phyloP scores from a whole-genome alignment of 2,113 vertebrate genomes.

The Phylloscopus trochiloides region DNA sequence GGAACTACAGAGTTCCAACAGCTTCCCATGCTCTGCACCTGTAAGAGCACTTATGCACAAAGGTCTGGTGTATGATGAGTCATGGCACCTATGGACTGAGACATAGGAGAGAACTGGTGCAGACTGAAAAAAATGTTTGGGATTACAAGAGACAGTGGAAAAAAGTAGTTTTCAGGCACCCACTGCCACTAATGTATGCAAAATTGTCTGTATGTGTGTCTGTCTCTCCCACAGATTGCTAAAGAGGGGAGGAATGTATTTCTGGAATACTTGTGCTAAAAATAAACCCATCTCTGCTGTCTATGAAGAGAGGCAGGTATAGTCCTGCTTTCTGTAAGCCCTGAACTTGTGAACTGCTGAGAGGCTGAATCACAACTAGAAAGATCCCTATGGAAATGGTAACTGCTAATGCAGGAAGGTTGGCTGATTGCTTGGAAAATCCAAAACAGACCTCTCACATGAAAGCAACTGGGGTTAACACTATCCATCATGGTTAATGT shows the following conservation, averaged over 20 bases:
- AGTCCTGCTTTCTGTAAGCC: conserved; percentile 26
- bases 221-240: conserved; percentile 6
- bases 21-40: background rate
- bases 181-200: background rate
- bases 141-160: background rate
- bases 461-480: background rate
- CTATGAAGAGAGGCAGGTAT: conserved; percentile 53
- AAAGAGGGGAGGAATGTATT: conserved; percentile 46
- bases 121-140: background rate
- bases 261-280: conserved; percentile 50
- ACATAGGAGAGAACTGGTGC: background rate
- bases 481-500: background rate
- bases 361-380: background rate
- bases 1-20: background rate
- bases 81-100: background rate
- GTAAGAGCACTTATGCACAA: background rate
- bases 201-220: background rate
- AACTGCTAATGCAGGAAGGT: background rate
- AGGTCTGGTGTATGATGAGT: background rate
- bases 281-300: conserved; percentile 29
- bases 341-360: conserved; percentile 46
- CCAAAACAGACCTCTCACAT: background rate
- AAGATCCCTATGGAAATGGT: background rate
- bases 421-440: conserved; percentile 1
- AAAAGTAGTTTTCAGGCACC: background rate